phyloP scores from a whole-genome alignment of 2,797 vertebrate species.

The Mallotus villosus region DNA sequence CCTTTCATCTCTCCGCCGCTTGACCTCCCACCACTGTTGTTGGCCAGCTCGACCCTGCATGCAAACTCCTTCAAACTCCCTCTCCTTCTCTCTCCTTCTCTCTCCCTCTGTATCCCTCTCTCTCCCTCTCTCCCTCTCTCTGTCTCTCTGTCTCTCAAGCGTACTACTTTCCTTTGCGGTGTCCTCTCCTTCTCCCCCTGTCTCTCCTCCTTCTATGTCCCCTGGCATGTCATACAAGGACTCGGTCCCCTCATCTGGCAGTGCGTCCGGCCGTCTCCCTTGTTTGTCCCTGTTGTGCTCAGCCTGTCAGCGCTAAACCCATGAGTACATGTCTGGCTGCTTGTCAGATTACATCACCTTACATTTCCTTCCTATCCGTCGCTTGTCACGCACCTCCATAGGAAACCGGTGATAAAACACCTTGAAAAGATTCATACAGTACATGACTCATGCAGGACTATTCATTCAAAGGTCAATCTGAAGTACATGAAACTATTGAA shows the following conservation, averaged over 20 bases:
- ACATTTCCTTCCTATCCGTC: too few species aligned
- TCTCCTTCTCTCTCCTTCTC: neutral
- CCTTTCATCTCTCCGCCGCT: conserved; percentile 42
- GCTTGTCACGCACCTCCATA: too few species aligned
- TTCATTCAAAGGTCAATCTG: too few species aligned
- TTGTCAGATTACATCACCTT: too few species aligned
- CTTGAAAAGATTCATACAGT: neutral
- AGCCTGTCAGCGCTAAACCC: too few species aligned
- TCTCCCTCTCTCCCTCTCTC: neutral
- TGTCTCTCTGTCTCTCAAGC: neutral
- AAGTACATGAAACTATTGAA: too few species aligned
- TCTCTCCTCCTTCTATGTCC: neutral
- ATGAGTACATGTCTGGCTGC: too few species aligned
- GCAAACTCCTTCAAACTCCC: neutral
- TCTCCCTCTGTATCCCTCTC: neutral
- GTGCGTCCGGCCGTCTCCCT: too few species aligned
- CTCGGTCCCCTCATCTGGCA: too few species aligned
- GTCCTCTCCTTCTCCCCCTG: neutral
- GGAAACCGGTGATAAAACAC: neutral
- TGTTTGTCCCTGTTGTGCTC: too few species aligned
- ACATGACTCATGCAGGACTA: too few species aligned
- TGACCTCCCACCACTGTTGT: conserved; percentile 19
- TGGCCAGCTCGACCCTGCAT: neutral
- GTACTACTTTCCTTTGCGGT: too few species aligned
- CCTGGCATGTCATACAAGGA: neutral